A percentile compares a stretch with the other conserved stretches of the same genome.
Evolutionary conservation across 2,888 invertebrate genomes (phyloP).

Genomic region (Lampropteryx suffumata): DNA sequence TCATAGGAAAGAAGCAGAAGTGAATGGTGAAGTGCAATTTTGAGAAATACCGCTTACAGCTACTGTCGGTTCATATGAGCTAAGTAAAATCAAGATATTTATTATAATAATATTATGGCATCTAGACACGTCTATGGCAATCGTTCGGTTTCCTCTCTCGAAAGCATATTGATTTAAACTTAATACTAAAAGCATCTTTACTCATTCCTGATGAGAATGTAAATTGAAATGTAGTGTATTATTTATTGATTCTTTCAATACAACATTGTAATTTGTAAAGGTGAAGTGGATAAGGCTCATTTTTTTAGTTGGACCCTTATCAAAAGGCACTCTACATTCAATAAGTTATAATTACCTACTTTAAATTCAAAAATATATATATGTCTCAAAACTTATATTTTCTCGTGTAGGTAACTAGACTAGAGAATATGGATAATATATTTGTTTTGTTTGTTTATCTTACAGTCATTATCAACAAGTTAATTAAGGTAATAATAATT

Average conservation of each 20-base stretch:
- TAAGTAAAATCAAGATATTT: slow-evolving; percentile 49
- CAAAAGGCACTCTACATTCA: neutral
- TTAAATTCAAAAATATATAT: slow-evolving; percentile 6
- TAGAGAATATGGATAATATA: slow-evolving; percentile 34
- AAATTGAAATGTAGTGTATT: neutral
- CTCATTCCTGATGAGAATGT: slow-evolving; percentile 11
- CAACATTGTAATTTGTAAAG: too few species aligned
- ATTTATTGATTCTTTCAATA: too few species aligned
- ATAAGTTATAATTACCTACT: neutral
- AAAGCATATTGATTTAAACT: slow-evolving; percentile 28
- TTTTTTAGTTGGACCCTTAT: too few species aligned
- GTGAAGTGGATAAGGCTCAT: too few species aligned
- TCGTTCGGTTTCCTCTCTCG: slow-evolving; percentile 46
- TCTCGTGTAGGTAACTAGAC: slow-evolving; percentile 31
- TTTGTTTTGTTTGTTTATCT: neutral
- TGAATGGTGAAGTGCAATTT: slow-evolving; percentile 63
- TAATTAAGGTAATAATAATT: slow-evolving; percentile 8
- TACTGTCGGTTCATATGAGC: slow-evolving; percentile 50
- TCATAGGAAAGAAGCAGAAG: slow-evolving; percentile 51
- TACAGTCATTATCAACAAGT: slow-evolving; percentile 24
- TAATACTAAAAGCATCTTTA: slow-evolving; percentile 16
- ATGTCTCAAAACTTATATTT: slow-evolving; percentile 1
- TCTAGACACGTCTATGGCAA: slow-evolving; percentile 75
- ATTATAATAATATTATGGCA: slow-evolving; percentile 70
- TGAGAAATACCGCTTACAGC: slow-evolving; percentile 57